Percentiles rank a stretch among this genome's conserved stretches.
These are phyloP conservation scores for Epizoanthus stellaris DNA, from an alignment of 92 coral and sea anemone species.

Conservation along the genomic window DNA sequence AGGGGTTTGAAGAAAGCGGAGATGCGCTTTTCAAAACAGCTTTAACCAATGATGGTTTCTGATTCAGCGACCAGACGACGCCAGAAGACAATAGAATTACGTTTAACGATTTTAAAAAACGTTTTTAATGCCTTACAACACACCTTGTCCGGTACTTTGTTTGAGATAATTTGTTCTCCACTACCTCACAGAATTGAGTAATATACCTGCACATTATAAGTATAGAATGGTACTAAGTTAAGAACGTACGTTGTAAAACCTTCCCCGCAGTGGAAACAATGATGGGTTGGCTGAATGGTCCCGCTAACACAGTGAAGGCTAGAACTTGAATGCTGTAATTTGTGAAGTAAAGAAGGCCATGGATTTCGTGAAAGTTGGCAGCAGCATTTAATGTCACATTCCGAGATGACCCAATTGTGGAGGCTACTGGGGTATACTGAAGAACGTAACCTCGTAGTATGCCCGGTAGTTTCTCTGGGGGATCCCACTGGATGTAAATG, in stretches of 20 bases:
- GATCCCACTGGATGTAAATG: slow-evolving; percentile 1
- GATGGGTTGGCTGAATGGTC: slow-evolving; percentile 3
- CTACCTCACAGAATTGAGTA: no score
- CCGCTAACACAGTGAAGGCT: slow-evolving; percentile 3
- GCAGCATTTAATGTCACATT: neutral
- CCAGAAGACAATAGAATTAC: no score
- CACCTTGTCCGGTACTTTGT: no score
- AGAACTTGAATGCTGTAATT: neutral
- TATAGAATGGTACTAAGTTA: no score
- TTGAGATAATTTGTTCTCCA: no score
- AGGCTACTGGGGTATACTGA: neutral
- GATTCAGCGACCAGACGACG: no score
- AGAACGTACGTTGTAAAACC: neutral
- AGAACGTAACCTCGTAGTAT: slow-evolving; percentile 7
- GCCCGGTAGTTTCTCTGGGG: slow-evolving; percentile 1
- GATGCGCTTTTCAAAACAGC: no score
- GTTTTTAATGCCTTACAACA: no score
- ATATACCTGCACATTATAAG: no score
- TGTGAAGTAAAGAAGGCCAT: neutral
- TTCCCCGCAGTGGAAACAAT: slow-evolving; percentile 1
- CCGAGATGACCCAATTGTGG: neutral
- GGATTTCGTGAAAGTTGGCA: neutral
- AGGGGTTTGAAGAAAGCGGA: no score
- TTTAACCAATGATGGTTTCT: no score
- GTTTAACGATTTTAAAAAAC: no score